Evolutionary conservation across 2,113 vertebrate genomes (phyloP).

Genomic region (Australoheros scitulus): DNA sequence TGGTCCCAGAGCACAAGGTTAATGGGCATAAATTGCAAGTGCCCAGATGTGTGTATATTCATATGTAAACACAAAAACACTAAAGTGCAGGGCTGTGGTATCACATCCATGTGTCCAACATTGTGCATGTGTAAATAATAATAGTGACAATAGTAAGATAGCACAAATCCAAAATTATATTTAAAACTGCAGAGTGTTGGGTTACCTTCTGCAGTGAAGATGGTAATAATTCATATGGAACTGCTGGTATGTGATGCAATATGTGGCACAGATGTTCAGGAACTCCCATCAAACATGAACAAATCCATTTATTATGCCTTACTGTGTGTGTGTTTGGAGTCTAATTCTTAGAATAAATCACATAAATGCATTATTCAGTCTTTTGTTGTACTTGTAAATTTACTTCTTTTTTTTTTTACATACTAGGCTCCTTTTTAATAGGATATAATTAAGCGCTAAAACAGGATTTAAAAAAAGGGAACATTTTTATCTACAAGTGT

Average conservation of each 20-base stretch:
- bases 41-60: conserved; percentile 46
- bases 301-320: conserved; percentile 59
- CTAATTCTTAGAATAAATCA: conserved; percentile 29
- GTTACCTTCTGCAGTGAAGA: conserved; percentile 48
- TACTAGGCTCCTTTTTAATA: neutral
- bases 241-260: conserved; percentile 68
- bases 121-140: neutral
- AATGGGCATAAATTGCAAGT: conserved; percentile 50
- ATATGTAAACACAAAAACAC: conserved; percentile 31
- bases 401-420: neutral
- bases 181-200: neutral
- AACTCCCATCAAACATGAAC: conserved; percentile 44
- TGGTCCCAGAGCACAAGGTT: conserved; percentile 55
- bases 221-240: conserved; percentile 65
- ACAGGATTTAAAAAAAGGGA: neutral
- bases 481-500: too few relatives aligned
- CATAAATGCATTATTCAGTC: neutral
- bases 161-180: neutral
- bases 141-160: neutral
- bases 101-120: neutral
- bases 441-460: neutral
- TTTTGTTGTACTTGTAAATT: conserved; percentile 6
- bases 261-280: conserved; percentile 76
- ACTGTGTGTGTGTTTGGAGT: conserved; percentile 34
- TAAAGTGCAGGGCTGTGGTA: neutral